Conservation (phyloP, 2,888 invertebrate genomes). For the Dorcus parallelipipedus region DNA sequence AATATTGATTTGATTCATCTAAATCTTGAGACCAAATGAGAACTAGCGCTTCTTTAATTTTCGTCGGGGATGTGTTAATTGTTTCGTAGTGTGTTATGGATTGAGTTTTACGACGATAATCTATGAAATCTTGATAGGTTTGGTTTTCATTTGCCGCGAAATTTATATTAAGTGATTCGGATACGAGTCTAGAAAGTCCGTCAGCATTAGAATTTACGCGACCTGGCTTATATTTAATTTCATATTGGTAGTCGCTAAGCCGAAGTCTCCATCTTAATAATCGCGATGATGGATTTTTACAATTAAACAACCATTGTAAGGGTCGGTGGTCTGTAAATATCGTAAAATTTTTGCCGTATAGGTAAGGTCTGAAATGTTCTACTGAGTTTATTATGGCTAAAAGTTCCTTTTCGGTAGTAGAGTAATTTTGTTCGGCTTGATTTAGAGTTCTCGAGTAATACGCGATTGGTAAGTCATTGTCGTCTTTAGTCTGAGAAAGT, state of each 20-base stretch:
- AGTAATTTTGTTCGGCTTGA: slow-evolving; percentile 19
- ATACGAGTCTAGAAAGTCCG: neutral
- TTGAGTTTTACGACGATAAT: too few species aligned
- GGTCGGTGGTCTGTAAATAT: slow-evolving; percentile 11
- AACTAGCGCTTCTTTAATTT: too few species aligned
- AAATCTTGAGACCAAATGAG: too few species aligned
- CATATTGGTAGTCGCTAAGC: neutral
- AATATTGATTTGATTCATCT: too few species aligned
- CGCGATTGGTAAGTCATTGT: slow-evolving; percentile 24
- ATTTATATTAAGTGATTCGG: neutral
- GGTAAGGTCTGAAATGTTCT: slow-evolving; percentile 17
- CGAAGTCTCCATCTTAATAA: neutral
- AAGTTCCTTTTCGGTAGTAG: slow-evolving; percentile 28
- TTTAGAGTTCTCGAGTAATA: slow-evolving; percentile 26
- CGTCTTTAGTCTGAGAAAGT: slow-evolving; percentile 19
- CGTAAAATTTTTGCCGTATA: slow-evolving; percentile 4
- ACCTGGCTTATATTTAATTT: slow-evolving; percentile 1
- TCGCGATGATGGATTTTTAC: neutral
- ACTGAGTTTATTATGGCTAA: slow-evolving; percentile 20
- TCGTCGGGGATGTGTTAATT: too few species aligned
- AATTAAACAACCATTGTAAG: slow-evolving; percentile 3
- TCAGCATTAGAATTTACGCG: slow-evolving; percentile 5
- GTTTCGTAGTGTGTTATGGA: too few species aligned
- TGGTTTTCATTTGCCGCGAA: too few species aligned
- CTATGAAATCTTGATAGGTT: too few species aligned